Evolutionary conservation across 2,797 vertebrate genomes (phyloP).

Genomic region (Strix occidentalis): DNA sequence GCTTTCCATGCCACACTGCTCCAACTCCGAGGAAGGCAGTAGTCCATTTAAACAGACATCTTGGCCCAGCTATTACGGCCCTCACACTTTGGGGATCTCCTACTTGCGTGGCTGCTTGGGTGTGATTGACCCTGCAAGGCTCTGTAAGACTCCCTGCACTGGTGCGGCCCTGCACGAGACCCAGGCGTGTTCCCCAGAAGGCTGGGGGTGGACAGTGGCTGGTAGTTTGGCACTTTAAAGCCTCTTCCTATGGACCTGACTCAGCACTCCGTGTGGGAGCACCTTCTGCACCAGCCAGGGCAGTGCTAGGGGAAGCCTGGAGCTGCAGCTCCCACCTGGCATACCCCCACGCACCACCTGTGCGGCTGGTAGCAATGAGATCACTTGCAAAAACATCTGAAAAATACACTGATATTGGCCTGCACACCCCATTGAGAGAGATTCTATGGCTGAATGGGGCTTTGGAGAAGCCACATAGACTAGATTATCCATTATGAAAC

Average conservation of each 20-base stretch:
- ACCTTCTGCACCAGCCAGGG: neutral
- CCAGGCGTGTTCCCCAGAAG: neutral
- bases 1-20: neutral
- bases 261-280: neutral
- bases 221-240: neutral
- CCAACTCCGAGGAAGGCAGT: neutral
- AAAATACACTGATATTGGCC: neutral
- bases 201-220: neutral
- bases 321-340: neutral
- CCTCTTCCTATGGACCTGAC: neutral
- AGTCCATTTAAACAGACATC: neutral
- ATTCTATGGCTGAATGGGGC: neutral
- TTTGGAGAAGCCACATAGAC: neutral
- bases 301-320: neutral
- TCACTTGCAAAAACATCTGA: neutral
- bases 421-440: neutral
- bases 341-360: neutral
- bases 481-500: neutral
- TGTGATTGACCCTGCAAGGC: neutral
- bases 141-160: neutral
- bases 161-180: neutral
- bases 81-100: neutral
- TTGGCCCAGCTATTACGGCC: neutral
- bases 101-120: fast-evolving
- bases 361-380: neutral